A percentile compares a stretch with the other conserved stretches of the same genome.
phyloP scores from a whole-genome alignment of 2,797 vertebrate species.

The Gila robusta region DNA sequence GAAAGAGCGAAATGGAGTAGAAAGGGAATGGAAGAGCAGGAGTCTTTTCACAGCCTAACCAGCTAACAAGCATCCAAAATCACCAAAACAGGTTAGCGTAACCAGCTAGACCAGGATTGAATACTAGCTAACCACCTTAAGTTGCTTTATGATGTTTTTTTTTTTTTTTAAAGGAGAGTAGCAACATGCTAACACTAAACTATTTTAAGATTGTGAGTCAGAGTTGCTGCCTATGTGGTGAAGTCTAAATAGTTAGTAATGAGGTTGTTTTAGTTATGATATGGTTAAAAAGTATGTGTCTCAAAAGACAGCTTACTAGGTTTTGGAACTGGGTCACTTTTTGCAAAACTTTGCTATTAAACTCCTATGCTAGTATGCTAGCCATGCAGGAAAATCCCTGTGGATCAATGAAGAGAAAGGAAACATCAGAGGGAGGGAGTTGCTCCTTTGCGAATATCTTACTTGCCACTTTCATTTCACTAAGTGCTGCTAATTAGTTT shows the following conservation, averaged over 20 bases:
- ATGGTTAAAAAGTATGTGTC: background rate
- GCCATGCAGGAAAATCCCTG: background rate
- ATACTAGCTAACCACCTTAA: background rate
- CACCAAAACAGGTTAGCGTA: background rate
- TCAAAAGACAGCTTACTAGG: background rate
- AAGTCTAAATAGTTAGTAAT: background rate
- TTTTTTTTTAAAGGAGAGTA: background rate
- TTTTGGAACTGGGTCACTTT: background rate
- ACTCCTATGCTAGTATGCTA: background rate
- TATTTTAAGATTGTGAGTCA: background rate
- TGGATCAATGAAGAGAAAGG: background rate
- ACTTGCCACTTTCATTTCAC: slow-evolving; percentile 21
- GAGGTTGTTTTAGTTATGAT: background rate
- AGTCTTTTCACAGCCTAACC: too few relatives aligned
- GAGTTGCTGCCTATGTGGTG: background rate
- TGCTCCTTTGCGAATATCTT: slow-evolving; percentile 12
- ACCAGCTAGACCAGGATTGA: background rate
- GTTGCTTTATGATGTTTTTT: background rate
- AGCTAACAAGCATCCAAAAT: too few relatives aligned
- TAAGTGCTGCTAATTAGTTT: slow-evolving; percentile 35
- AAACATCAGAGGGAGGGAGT: background rate
- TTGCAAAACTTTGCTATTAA: background rate
- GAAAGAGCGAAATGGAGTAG: too few relatives aligned
- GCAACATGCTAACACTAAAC: background rate
- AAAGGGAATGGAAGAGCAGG: too few relatives aligned